These are phyloP conservation scores for Eulithis testata DNA, from an alignment of 2,888 invertebrate species.

Conservation along the genomic window DNA sequence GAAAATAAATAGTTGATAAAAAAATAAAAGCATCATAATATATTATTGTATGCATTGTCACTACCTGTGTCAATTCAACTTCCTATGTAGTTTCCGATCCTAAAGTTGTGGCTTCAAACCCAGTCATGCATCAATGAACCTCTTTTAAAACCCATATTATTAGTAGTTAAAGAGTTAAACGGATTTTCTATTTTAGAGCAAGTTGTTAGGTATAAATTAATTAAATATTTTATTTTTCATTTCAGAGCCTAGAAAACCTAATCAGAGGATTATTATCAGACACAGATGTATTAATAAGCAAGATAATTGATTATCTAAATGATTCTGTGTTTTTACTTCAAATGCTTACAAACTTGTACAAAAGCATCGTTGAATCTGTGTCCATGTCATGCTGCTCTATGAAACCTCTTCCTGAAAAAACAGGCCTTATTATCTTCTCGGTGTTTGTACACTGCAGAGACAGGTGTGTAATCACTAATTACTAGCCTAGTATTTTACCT, in stretches of 20 bases:
- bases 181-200: no score
- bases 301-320: constrained; percentile 55
- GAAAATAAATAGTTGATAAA: no score
- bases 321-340: constrained; percentile 60
- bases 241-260: constrained; percentile 60
- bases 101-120: no score
- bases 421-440: constrained; percentile 65
- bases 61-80: no score
- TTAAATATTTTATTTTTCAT: constrained; percentile 33
- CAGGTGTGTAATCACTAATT: constrained; percentile 59
- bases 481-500: background rate
- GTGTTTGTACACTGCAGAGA: constrained; percentile 80
- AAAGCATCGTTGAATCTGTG: constrained; percentile 56
- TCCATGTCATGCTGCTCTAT: constrained; percentile 55
- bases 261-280: constrained; percentile 51
- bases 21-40: no score
- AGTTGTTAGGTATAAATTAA: background rate
- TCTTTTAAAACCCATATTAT: no score
- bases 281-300: constrained; percentile 42
- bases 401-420: constrained; percentile 60
- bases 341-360: constrained; percentile 59
- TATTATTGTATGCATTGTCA: no score
- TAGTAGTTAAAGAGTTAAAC: no score
- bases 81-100: no score
- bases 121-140: no score